phyloP scores from a whole-genome alignment of 2,797 vertebrate species.

The Xiphophorus birchmanni region DNA sequence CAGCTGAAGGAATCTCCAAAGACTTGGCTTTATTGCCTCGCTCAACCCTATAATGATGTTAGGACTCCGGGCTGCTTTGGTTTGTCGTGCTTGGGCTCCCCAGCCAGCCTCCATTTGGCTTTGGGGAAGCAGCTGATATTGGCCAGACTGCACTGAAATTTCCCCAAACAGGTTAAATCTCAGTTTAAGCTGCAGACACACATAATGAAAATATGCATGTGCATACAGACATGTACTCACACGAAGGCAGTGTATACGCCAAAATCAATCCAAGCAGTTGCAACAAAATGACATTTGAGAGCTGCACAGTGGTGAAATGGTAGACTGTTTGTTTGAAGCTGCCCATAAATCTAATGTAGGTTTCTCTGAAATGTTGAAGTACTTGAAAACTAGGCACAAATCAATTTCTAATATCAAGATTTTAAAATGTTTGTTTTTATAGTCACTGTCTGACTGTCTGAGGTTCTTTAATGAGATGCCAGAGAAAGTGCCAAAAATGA shows the following conservation, averaged over 20 bases:
- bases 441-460: not conserved
- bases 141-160: conserved; percentile 71
- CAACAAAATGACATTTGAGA: not conserved
- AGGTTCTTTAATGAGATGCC: not conserved
- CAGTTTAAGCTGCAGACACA: conserved; percentile 56
- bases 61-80: conserved; percentile 74
- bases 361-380: not conserved
- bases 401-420: not conserved
- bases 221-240: not conserved
- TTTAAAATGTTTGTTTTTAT: not conserved
- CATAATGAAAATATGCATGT: conserved; percentile 32
- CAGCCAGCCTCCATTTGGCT: conserved; percentile 74
- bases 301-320: not conserved
- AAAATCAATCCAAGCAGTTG: conserved; percentile 2
- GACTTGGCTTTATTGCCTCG: conserved; percentile 80
- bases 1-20: conserved; percentile 77
- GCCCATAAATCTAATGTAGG: not conserved
- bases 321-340: not conserved
- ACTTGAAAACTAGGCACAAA: not conserved
- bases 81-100: conserved; percentile 70
- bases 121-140: conserved; percentile 73
- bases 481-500: not conserved
- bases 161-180: conserved; percentile 77
- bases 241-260: not conserved
- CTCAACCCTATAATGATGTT: conserved; percentile 81